Conservation (phyloP, 1,140 invertebrate species). For the Bombus confusus region DNA sequence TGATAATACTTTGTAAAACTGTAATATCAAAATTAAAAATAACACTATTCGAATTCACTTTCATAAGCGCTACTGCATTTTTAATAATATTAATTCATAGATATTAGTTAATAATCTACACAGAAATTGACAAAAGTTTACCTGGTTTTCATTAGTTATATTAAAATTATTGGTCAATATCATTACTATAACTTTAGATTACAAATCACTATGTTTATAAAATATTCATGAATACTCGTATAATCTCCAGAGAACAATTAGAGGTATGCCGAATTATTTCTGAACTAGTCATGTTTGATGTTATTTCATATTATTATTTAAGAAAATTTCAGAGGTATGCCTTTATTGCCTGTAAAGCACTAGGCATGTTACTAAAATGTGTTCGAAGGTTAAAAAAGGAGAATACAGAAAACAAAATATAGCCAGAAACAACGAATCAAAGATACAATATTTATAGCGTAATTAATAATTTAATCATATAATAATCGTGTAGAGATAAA, state of each 20-base stretch:
- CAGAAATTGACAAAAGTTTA: slow-evolving; percentile 17
- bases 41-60: not conserved
- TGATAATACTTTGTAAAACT: not conserved
- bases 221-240: slow-evolving; percentile 2
- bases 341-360: not conserved
- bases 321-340: slow-evolving; percentile 12
- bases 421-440: not conserved
- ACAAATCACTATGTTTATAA: slow-evolving; percentile 22
- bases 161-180: slow-evolving; percentile 24
- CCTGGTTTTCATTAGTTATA: not conserved
- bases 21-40: not conserved
- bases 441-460: slow-evolving; percentile 3
- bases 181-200: slow-evolving; percentile 11
- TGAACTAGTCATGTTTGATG: slow-evolving; percentile 1
- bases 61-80: not conserved
- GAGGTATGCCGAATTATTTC: not conserved
- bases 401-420: slow-evolving; percentile 18
- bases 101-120: not conserved
- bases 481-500: not conserved
- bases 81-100: not conserved
- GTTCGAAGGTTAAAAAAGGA: slow-evolving; percentile 2
- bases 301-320: slow-evolving; percentile 16
- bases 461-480: slow-evolving; percentile 7
- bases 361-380: slow-evolving; percentile 26
- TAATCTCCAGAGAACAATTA: not conserved